Evolutionary conservation across 2,797 vertebrate genomes (phyloP).

Genomic region (Sebastiscus albofasciatus): DNA sequence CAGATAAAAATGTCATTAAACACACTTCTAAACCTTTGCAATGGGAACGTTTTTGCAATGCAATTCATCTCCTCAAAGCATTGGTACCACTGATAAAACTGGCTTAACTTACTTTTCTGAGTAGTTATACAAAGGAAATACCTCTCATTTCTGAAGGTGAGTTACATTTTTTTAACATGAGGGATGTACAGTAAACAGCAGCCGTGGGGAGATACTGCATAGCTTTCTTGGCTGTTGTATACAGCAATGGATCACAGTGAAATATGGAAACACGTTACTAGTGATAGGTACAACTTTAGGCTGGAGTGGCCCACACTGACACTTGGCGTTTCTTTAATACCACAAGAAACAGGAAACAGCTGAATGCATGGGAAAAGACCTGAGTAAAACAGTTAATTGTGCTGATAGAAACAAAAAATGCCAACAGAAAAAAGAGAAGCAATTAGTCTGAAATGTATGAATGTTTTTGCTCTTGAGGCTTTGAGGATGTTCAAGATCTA

Average conservation of each 20-base stretch:
- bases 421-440: not conserved
- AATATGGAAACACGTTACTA: slow-evolving; percentile 39
- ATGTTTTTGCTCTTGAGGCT: not conserved
- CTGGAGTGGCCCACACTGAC: not conserved
- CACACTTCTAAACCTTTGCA: slow-evolving; percentile 13
- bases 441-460: not conserved
- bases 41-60: slow-evolving; percentile 10
- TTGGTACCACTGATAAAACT: slow-evolving; percentile 19
- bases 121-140: slow-evolving; percentile 16
- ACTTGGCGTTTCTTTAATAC: slow-evolving; percentile 13
- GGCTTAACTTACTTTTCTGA: slow-evolving; percentile 20
- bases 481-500: not conserved
- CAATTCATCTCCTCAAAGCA: slow-evolving; percentile 33
- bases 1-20: slow-evolving; percentile 34
- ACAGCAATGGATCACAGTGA: slow-evolving; percentile 72
- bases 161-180: slow-evolving; percentile 18
- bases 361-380: slow-evolving; percentile 34
- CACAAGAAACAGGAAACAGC: slow-evolving; percentile 16
- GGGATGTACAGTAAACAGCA: slow-evolving; percentile 42
- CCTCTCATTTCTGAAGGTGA: slow-evolving; percentile 21
- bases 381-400: slow-evolving; percentile 43
- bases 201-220: slow-evolving; percentile 57
- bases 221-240: slow-evolving; percentile 54
- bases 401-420: not conserved
- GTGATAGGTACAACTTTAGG: slow-evolving; percentile 41